phyloP scores from a whole-genome alignment of 2,888 invertebrate species.

The Cetonia aurata region DNA sequence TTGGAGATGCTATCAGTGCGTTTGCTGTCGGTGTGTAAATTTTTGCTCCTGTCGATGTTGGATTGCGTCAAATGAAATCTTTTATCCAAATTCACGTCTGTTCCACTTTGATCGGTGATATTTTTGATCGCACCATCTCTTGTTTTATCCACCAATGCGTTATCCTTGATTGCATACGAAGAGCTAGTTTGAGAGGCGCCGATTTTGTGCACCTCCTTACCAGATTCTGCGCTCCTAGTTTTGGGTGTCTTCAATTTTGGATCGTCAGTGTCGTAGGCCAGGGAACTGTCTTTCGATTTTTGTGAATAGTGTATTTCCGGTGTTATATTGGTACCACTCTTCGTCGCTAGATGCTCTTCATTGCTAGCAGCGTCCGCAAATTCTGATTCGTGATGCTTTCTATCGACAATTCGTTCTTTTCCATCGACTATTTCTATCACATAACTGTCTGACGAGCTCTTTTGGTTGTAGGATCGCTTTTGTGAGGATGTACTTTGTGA shows the following conservation, averaged over 20 bases:
- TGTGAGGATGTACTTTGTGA: slow-evolving; percentile 66
- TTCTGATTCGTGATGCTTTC: slow-evolving; percentile 72
- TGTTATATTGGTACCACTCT: slow-evolving; percentile 71
- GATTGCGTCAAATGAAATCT: slow-evolving; percentile 27
- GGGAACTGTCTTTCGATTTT: slow-evolving; percentile 70
- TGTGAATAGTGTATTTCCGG: slow-evolving; percentile 71
- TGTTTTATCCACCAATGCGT: slow-evolving; percentile 44
- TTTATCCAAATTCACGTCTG: slow-evolving; percentile 51
- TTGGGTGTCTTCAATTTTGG: slow-evolving; percentile 66
- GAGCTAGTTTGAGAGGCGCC: slow-evolving; percentile 60
- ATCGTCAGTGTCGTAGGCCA: slow-evolving; percentile 71
- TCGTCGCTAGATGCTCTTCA: slow-evolving; percentile 70
- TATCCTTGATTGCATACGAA: slow-evolving; percentile 51
- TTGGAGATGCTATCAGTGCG: slow-evolving; percentile 27
- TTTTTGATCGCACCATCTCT: slow-evolving; percentile 32
- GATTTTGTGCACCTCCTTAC: slow-evolving; percentile 64
- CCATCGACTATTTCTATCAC: slow-evolving; percentile 76
- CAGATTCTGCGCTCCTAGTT: slow-evolving; percentile 67
- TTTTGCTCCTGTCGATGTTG: slow-evolving; percentile 43
- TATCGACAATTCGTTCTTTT: slow-evolving; percentile 73
- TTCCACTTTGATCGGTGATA: slow-evolving; percentile 21
- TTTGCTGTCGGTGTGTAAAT: slow-evolving; percentile 19
- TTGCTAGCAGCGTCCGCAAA: slow-evolving; percentile 62
- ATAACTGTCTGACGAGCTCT: slow-evolving; percentile 75
- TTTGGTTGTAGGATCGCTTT: slow-evolving; percentile 70